A percentile compares a stretch with the other conserved stretches of the same genome.
These are phyloP conservation scores for Scylla paramamosain DNA, from an alignment of 1,140 invertebrate genomes.

Conservation along the genomic window DNA sequence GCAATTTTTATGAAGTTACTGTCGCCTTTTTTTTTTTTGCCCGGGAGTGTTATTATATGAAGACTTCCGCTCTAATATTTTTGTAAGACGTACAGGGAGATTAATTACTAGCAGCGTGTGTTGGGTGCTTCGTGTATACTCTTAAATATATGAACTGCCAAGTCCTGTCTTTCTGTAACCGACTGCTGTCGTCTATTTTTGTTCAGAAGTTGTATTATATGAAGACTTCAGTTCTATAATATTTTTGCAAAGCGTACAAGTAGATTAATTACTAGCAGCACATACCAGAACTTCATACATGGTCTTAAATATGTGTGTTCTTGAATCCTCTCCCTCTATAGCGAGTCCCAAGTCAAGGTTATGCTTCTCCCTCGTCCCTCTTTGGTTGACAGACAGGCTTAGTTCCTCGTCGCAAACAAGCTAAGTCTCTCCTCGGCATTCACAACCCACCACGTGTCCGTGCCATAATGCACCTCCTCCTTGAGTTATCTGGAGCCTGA, in stretches of 20 bases:
- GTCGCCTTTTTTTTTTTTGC: no score
- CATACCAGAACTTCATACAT: not conserved
- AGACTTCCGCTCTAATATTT: no score
- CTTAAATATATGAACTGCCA: not conserved
- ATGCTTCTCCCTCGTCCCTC: not conserved
- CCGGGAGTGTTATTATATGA: no score
- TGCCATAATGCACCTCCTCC: not conserved
- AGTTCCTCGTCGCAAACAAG: not conserved
- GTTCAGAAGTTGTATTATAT: no score
- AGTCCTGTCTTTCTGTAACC: not conserved
- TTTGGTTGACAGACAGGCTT: not conserved
- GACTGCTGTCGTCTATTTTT: no score
- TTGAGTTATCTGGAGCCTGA: not conserved
- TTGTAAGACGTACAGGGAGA: no score
- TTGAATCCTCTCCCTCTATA: not conserved
- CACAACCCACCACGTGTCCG: not conserved
- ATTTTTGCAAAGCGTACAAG: no score
- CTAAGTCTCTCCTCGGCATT: not conserved
- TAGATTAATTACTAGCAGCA: no score
- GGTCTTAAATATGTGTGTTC: not conserved
- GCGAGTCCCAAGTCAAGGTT: not conserved
- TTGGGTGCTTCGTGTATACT: not conserved
- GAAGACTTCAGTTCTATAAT: no score
- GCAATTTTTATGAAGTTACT: no score
- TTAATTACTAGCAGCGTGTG: no score